A percentile compares a stretch with the other conserved stretches of the same genome.
These are phyloP conservation scores for Myxocyprinus asiaticus DNA, from an alignment of 2,113 vertebrate species.

Conservation along the genomic window DNA sequence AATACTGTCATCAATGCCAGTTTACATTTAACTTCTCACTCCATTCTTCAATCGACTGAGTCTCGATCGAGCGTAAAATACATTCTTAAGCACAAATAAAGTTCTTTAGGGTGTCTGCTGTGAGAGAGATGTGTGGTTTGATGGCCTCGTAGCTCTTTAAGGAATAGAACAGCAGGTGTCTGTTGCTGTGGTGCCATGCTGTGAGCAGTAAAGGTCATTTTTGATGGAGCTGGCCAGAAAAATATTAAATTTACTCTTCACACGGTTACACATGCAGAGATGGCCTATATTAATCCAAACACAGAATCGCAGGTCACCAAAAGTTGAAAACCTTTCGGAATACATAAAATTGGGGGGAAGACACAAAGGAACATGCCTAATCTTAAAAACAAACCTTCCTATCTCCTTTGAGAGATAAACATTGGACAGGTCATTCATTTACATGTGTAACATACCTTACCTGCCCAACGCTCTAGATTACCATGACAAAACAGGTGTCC, in stretches of 20 bases:
- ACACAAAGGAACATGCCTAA: not conserved
- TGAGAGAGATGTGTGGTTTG: not conserved
- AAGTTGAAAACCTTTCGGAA: not conserved
- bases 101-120: not conserved
- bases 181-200: constrained; percentile 40
- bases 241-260: constrained; percentile 41
- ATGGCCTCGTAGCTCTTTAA: constrained; percentile 30
- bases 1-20: not conserved
- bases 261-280: constrained; percentile 14
- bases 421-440: not conserved
- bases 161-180: constrained; percentile 45
- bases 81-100: constrained; percentile 3
- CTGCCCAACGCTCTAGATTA: constrained; percentile 41
- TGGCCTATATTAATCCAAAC: not conserved
- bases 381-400: constrained; percentile 5
- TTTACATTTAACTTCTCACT: not conserved
- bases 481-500: constrained; percentile 34
- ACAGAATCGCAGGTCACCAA: not conserved
- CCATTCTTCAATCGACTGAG: too few species aligned
- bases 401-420: not conserved
- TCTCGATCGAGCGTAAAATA: not conserved
- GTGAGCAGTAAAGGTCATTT: constrained; percentile 51
- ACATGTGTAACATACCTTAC: constrained; percentile 32
- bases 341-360: not conserved
- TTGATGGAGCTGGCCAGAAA: constrained; percentile 29